Evolutionary conservation across 1,140 invertebrate genomes (phyloP), one percentile per base, ranked within the genome.

Genomic region (Diorhabda elongata): DNA sequence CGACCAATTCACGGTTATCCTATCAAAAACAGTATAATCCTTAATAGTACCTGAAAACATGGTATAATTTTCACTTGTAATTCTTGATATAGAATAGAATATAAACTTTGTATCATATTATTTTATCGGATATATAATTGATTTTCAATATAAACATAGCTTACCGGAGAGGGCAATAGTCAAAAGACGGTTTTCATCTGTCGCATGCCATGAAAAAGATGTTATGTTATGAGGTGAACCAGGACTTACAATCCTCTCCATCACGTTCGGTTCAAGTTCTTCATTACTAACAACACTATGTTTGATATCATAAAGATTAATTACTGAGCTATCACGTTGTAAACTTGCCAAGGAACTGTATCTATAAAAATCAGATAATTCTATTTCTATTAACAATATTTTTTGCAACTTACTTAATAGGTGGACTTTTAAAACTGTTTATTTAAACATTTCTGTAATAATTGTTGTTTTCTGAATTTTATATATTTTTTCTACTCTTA

Each of bases 121-220:
- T 26, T 26, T 26, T 26, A 26, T 26, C 26, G 26, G 26, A 26
- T 26, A 26, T 26, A 26, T 26, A 26, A 26, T 1, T 26, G 26
- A 26, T 26, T 26, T 26, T 26, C 26, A 26, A 26, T 26, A 26
- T 26, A 26, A 26, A 26, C 26, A 26, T 26, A 26, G 26, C 67
- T 71, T 74, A 84, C 87, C 89, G 80, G 84, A 84, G 57, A 86
- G 78, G 41, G 87, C 85, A 66, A 91, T 87, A 3, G 88, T 88
- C 63, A 95, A 81, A 61, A 95, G 82, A 64, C 92, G 81, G 78
- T 92, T 93, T 78, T 91, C 88, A 75, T 92, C 87, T 44, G 81
- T 84, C 3, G 90, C 91, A 85, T 96, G 93, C 92, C 93, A 96
- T 56, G 88, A 87, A 82, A 94, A 95, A 69, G 92, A 90, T 5